Evolutionary conservation across 23 tunicate species (phyloP).

Genomic region (Styela clava): DNA sequence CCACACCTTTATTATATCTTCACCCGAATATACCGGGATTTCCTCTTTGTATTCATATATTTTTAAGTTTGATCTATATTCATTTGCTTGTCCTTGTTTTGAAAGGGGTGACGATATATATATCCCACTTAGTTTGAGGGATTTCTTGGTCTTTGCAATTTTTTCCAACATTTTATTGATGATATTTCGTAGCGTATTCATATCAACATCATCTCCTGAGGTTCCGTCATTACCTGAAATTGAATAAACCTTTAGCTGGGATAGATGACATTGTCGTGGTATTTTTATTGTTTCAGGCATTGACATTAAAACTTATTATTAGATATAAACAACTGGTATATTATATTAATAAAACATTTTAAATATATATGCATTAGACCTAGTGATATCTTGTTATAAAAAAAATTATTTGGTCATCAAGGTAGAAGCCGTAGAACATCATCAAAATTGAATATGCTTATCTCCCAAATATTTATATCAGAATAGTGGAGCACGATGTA

Average conservation of each 20-base stretch:
- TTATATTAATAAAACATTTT: no score
- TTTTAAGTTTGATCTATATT: neutral
- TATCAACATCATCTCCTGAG: slow-evolving; percentile 13
- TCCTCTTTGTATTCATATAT: neutral
- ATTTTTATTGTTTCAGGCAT: no score
- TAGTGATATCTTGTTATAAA: no score
- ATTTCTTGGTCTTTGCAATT: neutral
- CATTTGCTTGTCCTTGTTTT: slow-evolving; percentile 10
- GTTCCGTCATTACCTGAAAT: neutral
- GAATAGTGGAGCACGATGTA: no score
- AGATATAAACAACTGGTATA: no score
- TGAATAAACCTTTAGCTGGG: neutral
- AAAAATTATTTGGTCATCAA: no score
- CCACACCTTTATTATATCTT: slow-evolving; percentile 6
- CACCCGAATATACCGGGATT: slow-evolving; percentile 4
- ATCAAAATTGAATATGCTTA: no score
- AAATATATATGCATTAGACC: no score
- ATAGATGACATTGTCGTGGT: no score
- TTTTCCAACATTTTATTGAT: slow-evolving; percentile 1
- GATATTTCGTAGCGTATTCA: neutral
- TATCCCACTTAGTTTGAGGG: neutral
- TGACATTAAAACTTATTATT: no score
- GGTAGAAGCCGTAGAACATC: no score
- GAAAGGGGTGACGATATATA: slow-evolving; percentile 18
- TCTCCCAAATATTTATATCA: no score